Conservation (phyloP, 2,113 vertebrate species). For the Egretta garzetta region DNA sequence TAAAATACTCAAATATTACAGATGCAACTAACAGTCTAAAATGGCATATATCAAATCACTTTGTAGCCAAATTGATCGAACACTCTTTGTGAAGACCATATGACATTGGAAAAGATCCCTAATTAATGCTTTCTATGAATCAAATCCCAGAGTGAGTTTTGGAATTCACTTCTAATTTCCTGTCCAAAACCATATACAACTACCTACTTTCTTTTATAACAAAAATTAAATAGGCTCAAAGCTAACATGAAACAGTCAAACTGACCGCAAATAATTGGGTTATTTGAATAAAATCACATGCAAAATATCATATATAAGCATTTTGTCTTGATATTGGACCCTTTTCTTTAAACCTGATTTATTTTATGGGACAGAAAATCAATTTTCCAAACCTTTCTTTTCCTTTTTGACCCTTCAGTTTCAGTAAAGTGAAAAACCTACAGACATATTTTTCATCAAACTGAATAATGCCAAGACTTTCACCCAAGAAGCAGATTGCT, state of each 20-base stretch:
- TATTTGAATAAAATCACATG: neutral
- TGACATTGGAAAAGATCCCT: neutral
- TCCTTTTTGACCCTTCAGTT: neutral
- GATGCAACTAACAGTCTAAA: neutral
- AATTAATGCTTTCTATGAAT: neutral
- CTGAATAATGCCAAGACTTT: neutral
- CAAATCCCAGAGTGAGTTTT: neutral
- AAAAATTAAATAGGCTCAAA: neutral
- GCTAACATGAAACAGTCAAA: neutral
- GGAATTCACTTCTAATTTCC: neutral
- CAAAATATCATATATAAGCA: neutral
- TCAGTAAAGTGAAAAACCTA: neutral
- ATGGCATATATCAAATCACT: neutral
- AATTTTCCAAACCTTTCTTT: neutral
- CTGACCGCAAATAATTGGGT: neutral
- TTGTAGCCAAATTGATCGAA: neutral
- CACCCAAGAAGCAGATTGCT: neutral
- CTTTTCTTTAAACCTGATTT: neutral
- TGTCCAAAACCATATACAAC: neutral
- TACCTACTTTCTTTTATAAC: neutral
- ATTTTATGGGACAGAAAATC: neutral
- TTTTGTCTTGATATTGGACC: neutral
- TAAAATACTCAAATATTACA: neutral
- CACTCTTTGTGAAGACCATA: neutral
- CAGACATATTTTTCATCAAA: neutral